Conservation (phyloP, 2,797 vertebrate genomes). For the Rachycentron canadum region DNA sequence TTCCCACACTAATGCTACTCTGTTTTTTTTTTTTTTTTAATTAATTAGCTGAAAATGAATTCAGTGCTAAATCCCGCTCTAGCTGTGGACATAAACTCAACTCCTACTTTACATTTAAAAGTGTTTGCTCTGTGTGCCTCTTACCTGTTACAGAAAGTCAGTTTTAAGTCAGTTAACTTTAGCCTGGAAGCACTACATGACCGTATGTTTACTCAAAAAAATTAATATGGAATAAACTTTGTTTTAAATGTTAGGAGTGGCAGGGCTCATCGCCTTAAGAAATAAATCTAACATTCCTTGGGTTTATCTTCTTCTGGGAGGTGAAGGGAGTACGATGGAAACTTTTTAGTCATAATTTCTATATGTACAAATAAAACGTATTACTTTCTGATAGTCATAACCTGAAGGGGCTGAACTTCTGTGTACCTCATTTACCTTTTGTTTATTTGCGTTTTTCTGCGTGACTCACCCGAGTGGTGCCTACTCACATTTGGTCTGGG, state of each 20-base stretch:
- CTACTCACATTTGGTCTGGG: slow-evolving; percentile 45
- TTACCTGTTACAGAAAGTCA: slow-evolving; percentile 35
- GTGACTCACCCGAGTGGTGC: slow-evolving; percentile 4
- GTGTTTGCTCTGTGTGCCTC: slow-evolving; percentile 60
- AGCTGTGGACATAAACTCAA: slow-evolving; percentile 10
- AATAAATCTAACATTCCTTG: slow-evolving; percentile 24
- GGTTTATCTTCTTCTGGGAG: slow-evolving; percentile 24
- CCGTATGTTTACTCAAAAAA: slow-evolving; percentile 31
- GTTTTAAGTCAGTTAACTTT: too few species aligned
- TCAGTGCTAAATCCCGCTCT: slow-evolving; percentile 10
- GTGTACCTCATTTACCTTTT: slow-evolving; percentile 33
- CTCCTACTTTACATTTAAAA: slow-evolving; percentile 16
- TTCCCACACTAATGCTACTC: slow-evolving; percentile 17
- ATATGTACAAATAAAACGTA: slow-evolving; percentile 18
- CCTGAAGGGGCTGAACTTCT: slow-evolving; percentile 5
- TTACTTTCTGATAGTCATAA: slow-evolving; percentile 21
- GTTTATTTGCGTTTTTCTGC: slow-evolving; percentile 26
- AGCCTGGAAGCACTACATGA: slow-evolving; percentile 58
- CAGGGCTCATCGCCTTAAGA: not conserved
- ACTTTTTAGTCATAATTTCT: slow-evolving; percentile 6
- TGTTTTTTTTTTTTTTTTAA: slow-evolving; percentile 19
- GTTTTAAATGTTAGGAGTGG: slow-evolving; percentile 32
- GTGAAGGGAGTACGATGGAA: not conserved
- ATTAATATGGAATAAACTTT: slow-evolving; percentile 34
- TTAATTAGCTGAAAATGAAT: not conserved